Percentiles rank a stretch among this genome's conserved stretches.
Conservation (phyloP, 2,797 vertebrate species). For the Mormyrus proboscirostris region DNA sequence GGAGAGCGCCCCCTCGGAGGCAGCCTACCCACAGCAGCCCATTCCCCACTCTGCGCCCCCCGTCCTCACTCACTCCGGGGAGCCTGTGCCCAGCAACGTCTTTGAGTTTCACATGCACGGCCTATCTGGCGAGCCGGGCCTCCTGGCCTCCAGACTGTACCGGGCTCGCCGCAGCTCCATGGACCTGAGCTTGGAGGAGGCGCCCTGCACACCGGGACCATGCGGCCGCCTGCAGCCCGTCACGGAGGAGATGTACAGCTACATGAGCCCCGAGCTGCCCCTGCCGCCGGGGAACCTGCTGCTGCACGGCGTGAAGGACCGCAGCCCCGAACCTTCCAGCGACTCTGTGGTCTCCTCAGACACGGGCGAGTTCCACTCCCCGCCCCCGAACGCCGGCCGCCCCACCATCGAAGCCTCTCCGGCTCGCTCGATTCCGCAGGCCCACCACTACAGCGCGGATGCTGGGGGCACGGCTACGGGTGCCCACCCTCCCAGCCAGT, state of each 20-base stretch:
- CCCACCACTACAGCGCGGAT: conserved; percentile 47
- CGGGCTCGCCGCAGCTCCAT: conserved; percentile 72
- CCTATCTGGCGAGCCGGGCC: conserved; percentile 58
- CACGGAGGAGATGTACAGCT: conserved; percentile 80
- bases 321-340: conserved; percentile 85
- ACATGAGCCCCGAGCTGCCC: conserved; percentile 68
- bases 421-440: conserved; percentile 64
- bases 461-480: conserved; percentile 26
- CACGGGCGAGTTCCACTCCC: conserved; percentile 82
- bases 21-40: conserved; percentile 62
- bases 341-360: conserved; percentile 92
- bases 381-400: conserved; percentile 69
- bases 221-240: conserved; percentile 86
- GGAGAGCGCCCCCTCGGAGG: conserved; percentile 57
- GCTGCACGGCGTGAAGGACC: conserved; percentile 69
- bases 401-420: conserved; percentile 47
- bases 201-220: conserved; percentile 49
- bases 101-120: conserved; percentile 84
- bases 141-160: conserved; percentile 66
- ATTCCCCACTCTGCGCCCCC: conserved; percentile 84
- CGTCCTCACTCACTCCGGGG: conserved; percentile 58
- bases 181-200: conserved; percentile 81
- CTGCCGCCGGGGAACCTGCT: conserved; percentile 72
- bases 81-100: conserved; percentile 59
- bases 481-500: conserved; percentile 76